Evolutionary conservation across 1,140 invertebrate genomes (phyloP).

Genomic region (Oppia nitens): DNA sequence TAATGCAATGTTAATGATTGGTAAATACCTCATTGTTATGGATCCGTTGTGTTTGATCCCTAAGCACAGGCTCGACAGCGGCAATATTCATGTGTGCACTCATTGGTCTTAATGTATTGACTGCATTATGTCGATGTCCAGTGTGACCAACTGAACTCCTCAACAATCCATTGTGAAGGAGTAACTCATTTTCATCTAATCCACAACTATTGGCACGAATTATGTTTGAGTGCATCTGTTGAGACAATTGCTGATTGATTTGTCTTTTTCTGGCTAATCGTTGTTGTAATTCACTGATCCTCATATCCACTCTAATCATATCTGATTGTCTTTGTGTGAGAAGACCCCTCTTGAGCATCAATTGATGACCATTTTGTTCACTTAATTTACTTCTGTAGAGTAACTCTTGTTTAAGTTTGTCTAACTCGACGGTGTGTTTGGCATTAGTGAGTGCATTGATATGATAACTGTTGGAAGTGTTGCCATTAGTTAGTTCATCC

Average conservation of each 20-base stretch:
- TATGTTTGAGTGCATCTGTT: constrained; percentile 38
- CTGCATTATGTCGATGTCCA: constrained; percentile 11
- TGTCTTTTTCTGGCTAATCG: constrained; percentile 68
- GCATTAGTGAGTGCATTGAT: constrained; percentile 46
- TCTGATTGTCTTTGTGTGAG: constrained; percentile 70
- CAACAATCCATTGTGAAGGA: not conserved
- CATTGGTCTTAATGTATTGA: constrained; percentile 10
- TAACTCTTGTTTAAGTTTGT: constrained; percentile 65
- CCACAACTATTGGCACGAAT: constrained; percentile 25
- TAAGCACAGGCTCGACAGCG: constrained; percentile 74
- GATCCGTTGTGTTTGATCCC: no score
- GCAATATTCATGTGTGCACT: constrained; percentile 38
- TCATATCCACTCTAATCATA: constrained; percentile 69
- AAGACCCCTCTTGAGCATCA: constrained; percentile 67
- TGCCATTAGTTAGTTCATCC: constrained; percentile 47
- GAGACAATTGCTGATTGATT: constrained; percentile 63
- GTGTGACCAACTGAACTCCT: constrained; percentile 8
- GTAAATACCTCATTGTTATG: no score
- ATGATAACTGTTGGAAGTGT: constrained; percentile 11
- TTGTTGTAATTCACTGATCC: constrained; percentile 80
- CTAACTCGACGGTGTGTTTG: constrained; percentile 45
- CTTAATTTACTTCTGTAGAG: constrained; percentile 91
- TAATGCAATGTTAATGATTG: no score
- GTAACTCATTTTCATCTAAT: constrained; percentile 17
- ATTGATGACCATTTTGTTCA: constrained; percentile 72